Evolutionary conservation across 2,797 vertebrate genomes (phyloP).

Genomic region (Scolopax bukidnonensis): DNA sequence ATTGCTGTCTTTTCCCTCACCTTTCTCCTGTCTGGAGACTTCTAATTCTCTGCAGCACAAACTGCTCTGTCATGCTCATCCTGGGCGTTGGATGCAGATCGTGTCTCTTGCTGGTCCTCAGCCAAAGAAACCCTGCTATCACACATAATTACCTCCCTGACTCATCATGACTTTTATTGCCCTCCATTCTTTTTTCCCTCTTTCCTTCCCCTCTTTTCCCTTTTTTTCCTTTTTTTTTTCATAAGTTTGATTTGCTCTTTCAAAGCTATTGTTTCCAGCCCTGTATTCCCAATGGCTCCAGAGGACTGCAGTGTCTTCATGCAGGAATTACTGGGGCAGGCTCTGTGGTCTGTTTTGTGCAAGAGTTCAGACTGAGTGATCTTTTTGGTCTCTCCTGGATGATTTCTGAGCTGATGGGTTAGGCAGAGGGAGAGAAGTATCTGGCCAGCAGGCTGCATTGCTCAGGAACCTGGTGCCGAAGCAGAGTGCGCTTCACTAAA

Average conservation of each 20-base stretch:
- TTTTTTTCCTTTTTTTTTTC: not conserved
- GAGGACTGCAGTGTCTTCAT: constrained; percentile 29
- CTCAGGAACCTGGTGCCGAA: not conserved
- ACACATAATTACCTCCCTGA: constrained; percentile 30
- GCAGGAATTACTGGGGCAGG: constrained; percentile 23
- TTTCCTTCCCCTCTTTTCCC: not conserved
- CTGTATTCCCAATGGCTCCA: constrained; percentile 39
- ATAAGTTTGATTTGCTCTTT: constrained; percentile 47
- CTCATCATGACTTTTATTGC: constrained; percentile 30
- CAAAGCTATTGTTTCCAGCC: constrained; percentile 52
- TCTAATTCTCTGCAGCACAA: constrained; percentile 17
- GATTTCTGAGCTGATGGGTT: not conserved
- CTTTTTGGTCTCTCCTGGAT: constrained; percentile 9
- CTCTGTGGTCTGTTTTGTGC: constrained; percentile 51
- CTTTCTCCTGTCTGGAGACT: constrained; percentile 28
- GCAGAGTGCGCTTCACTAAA: not conserved
- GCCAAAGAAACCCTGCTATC: constrained; percentile 51
- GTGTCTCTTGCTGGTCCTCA: not conserved
- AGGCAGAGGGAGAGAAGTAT: not conserved
- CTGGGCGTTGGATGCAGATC: not conserved
- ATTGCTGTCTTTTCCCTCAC: constrained; percentile 12
- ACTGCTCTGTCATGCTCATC: constrained; percentile 44
- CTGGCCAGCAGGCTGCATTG: constrained; percentile 3
- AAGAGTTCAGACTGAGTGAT: constrained; percentile 39
- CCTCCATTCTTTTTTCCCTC: not conserved